Base-by-base conservation (phyloP, 2,113 vertebrate species). In the Rynchops niger region DNA sequence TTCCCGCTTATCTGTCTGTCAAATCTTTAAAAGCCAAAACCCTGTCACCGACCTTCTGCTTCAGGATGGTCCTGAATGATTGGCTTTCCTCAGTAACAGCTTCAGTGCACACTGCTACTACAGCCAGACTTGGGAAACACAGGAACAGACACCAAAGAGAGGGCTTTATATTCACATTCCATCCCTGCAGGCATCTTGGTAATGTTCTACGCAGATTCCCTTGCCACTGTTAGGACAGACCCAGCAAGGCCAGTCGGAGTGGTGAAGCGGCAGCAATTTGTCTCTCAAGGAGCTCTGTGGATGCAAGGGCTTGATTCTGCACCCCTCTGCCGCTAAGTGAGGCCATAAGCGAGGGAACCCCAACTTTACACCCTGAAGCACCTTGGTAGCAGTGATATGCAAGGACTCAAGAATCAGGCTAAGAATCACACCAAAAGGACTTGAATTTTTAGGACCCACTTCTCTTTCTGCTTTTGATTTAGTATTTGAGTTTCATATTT, bases 251-350 rank as follows among this genome's bases (percentile, higher is more conserved):
- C 7, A 49, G 34, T 9, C 14, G 19, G 56, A 63, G 11, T 2
- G 7, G 9, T 5, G 17, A 92, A 85, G 34, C 2, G 4, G 56
- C 23, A 89, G 25, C 21, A 65, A 40, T 36, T 52, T 3, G 23
- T 45, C n/a, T 56, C 1, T 12, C 47, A 72, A 26, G 2, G 34
- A 84, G 30, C 26, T 72, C 43, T 20, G 15, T 9, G 20, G 43
- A 52, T 13, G 7, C 19, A 52, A 73, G 69, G 15, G 17, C 6
- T 32, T 13, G 26, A 67, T 53, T 79, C 52, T 59, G n/a, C 17
- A 56, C 9, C 10, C 1, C 4, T 47, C 27, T 20, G 26, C 6
- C 8, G 4, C 4, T 4, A 55, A 45, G 13, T 2, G 5, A 63
- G 22, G 15, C 12, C 13, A 0, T 8, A 32, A 74, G 40, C 1